Conservation (phyloP, 1,140 invertebrate species). For the Bactericera cockerelli region DNA sequence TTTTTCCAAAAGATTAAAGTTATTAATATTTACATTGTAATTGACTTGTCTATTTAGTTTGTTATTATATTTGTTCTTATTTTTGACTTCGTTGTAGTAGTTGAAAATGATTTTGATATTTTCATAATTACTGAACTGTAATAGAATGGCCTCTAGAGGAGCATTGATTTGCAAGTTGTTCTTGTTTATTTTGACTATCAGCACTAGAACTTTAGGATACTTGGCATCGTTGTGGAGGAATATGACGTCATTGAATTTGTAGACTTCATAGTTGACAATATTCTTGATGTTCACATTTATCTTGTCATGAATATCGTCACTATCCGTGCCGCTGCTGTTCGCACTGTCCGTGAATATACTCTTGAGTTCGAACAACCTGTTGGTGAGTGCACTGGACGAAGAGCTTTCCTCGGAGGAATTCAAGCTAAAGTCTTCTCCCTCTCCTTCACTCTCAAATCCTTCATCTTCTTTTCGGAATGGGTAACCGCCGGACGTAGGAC, state of each 20-base stretch:
- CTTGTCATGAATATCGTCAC: slow-evolving; percentile 19
- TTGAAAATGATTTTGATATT: slow-evolving; percentile 3
- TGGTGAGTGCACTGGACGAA: background rate
- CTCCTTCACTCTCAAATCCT: slow-evolving; percentile 7
- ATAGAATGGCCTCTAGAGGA: background rate
- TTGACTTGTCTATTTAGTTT: slow-evolving; percentile 2
- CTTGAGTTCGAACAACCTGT: background rate
- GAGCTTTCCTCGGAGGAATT: slow-evolving; percentile 5
- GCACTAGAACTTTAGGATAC: slow-evolving; percentile 21
- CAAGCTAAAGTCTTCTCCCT: slow-evolving; percentile 1
- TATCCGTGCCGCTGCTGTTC: slow-evolving; percentile 24
- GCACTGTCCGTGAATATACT: slow-evolving; percentile 19
- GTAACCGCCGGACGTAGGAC: background rate
- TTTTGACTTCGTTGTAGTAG: slow-evolving; percentile 1
- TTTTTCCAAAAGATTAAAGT: slow-evolving; percentile 22
- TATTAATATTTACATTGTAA: slow-evolving; percentile 14
- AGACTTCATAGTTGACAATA: slow-evolving; percentile 15
- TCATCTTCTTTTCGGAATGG: background rate
- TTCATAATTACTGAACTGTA: slow-evolving; percentile 3
- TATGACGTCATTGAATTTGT: slow-evolving; percentile 20
- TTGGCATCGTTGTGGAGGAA: slow-evolving; percentile 23
- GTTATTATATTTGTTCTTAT: background rate
- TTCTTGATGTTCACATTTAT: slow-evolving; percentile 11
- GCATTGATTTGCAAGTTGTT: background rate
- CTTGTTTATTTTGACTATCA: slow-evolving; percentile 20